Conservation (phyloP, 2,888 invertebrate genomes). For the Palloptera scutellata region DNA sequence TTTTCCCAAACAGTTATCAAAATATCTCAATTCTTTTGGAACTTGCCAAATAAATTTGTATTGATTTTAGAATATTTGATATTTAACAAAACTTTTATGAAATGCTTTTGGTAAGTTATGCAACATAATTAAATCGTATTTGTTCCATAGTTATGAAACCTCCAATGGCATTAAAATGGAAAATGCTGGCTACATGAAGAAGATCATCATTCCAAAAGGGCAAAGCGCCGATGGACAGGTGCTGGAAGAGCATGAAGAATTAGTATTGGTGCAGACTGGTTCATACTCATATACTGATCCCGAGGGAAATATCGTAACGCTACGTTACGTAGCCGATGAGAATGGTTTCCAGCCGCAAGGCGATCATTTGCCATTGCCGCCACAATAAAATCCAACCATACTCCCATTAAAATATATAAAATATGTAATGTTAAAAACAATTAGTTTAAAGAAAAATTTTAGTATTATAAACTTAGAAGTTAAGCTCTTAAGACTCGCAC, state of each 20-base stretch:
- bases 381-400: conserved; percentile 46
- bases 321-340: conserved; percentile 76
- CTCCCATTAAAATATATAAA: too few relatives aligned
- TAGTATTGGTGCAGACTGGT: conserved; percentile 71
- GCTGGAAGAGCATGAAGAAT: conserved; percentile 68
- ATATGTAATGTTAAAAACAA: too few relatives aligned
- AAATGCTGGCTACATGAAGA: conserved; percentile 76
- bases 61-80: too few relatives aligned
- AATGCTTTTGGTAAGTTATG: too few relatives aligned
- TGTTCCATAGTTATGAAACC: conserved; percentile 73
- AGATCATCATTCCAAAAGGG: conserved; percentile 65
- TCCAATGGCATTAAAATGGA: conserved; percentile 81
- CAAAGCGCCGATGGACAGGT: conserved; percentile 64
- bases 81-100: too few relatives aligned
- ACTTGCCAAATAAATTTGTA: too few relatives aligned
- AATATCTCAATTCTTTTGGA: too few relatives aligned
- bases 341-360: conserved; percentile 76
- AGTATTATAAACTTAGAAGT: too few relatives aligned
- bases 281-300: conserved; percentile 77
- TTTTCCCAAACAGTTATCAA: too few relatives aligned
- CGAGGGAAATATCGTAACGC: conserved; percentile 72
- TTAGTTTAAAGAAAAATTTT: too few relatives aligned
- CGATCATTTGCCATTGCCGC: conserved; percentile 70
- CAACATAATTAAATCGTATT: too few relatives aligned
- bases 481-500: too few relatives aligned